phyloP scores from a whole-genome alignment of 2,113 vertebrate species.

The Psilopogon haemacephalus region DNA sequence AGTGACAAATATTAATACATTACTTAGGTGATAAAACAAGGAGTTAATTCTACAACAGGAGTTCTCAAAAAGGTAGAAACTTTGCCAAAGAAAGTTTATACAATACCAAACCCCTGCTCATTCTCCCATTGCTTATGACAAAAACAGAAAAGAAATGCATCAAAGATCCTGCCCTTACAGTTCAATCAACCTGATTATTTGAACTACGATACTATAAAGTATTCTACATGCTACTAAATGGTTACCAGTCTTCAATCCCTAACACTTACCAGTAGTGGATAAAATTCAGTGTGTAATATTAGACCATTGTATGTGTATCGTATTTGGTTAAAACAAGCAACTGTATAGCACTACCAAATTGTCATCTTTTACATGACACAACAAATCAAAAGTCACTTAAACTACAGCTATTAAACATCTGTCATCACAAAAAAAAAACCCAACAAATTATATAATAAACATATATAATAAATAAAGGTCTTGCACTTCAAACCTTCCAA shows the following conservation, averaged over 20 bases:
- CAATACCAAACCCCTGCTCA: not conserved
- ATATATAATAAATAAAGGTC: not conserved
- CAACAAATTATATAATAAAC: not conserved
- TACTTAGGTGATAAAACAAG: not conserved
- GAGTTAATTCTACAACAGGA: not conserved
- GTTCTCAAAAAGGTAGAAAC: not conserved
- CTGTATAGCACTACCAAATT: not conserved
- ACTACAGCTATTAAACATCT: not conserved
- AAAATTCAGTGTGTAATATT: not conserved
- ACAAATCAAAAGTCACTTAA: not conserved
- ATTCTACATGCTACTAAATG: not conserved
- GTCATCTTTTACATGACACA: not conserved
- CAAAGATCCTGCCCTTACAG: not conserved
- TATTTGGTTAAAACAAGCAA: not conserved
- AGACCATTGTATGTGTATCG: rapidly evolving
- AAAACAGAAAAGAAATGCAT: not conserved
- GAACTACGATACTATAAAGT: not conserved
- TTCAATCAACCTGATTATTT: not conserved
- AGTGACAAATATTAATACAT: not conserved
- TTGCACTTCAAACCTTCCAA: not conserved
- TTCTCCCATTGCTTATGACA: not conserved
- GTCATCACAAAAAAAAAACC: not conserved
- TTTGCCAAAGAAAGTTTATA: not conserved
- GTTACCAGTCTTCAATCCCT: not conserved
- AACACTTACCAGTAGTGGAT: not conserved